phyloP scores from a whole-genome alignment of 2,888 invertebrate species.

The Megalurothrips usitatus region DNA sequence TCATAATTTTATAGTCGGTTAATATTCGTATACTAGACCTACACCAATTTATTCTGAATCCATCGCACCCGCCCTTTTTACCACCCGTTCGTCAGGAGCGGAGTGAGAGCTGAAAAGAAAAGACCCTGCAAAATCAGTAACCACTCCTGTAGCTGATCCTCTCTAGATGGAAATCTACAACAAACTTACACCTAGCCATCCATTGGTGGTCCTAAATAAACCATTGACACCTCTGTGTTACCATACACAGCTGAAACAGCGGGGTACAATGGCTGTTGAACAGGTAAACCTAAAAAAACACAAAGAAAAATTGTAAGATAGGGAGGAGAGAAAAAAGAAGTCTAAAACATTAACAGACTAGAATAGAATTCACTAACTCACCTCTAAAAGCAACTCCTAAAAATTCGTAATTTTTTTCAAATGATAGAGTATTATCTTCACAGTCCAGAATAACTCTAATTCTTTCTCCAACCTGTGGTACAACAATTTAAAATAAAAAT shows the following conservation, averaged over 20 bases:
- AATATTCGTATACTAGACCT: too few species aligned
- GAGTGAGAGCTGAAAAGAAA: too few species aligned
- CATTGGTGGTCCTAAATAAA: constrained; percentile 92
- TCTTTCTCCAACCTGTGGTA: constrained; percentile 84
- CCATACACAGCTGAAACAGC: constrained; percentile 98
- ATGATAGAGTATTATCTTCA: constrained; percentile 93
- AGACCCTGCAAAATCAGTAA: too few species aligned
- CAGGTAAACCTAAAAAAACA: constrained; percentile 72
- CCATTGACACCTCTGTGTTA: constrained; percentile 99
- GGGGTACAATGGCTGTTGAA: constrained; percentile 66
- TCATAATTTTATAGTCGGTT: too few species aligned
- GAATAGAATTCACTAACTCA: constrained; percentile 43
- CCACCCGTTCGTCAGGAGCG: too few species aligned
- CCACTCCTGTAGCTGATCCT: too few species aligned
- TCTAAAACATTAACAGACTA: not conserved
- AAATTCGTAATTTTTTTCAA: constrained; percentile 97
- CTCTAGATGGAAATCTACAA: too few species aligned
- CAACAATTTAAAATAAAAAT: constrained; percentile 32
- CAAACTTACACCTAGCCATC: constrained; percentile 67
- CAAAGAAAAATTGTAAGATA: constrained; percentile 70
- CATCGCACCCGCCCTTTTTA: too few species aligned
- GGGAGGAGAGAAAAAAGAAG: constrained; percentile 28
- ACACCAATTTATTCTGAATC: too few species aligned
- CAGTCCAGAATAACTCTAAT: constrained; percentile 97
- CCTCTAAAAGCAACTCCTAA: constrained; percentile 96